These are phyloP conservation scores for Melinopterus prodromus DNA, from an alignment of 2,888 invertebrate genomes.

Conservation along the genomic window DNA sequence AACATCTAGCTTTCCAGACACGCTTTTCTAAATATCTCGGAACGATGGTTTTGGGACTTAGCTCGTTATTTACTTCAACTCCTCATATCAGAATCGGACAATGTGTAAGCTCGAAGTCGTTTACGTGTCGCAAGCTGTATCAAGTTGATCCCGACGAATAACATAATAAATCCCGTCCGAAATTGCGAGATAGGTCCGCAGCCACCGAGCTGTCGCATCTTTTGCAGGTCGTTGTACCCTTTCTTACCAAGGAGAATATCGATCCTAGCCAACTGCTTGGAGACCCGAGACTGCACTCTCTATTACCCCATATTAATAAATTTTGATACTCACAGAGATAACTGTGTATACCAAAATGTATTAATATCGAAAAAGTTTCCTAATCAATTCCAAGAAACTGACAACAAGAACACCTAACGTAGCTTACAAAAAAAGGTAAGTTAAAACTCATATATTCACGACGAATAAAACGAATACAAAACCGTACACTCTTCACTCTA, in stretches of 20 bases:
- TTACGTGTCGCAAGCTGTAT: neutral
- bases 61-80: too few relatives aligned
- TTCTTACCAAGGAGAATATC: neutral
- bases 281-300: neutral
- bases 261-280: neutral
- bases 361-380: too few relatives aligned
- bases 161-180: neutral
- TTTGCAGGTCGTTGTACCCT: slow-evolving; percentile 4
- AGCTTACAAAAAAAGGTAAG: too few relatives aligned
- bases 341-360: too few relatives aligned
- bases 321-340: neutral
- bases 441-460: too few relatives aligned
- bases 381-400: too few relatives aligned
- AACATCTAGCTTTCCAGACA: too few relatives aligned
- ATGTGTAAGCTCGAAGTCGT: neutral
- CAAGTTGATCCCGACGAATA: neutral
- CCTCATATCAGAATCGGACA: neutral
- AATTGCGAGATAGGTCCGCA: neutral
- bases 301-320: neutral
- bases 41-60: too few relatives aligned
- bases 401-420: too few relatives aligned
- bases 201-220: neutral
- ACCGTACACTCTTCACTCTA: too few relatives aligned
- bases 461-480: too few relatives aligned
- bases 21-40: too few relatives aligned